A percentile compares a stretch with the other conserved stretches of the same genome.
phyloP scores from a whole-genome alignment of 2,888 invertebrate species.

The Sinotaia quadrata region DNA sequence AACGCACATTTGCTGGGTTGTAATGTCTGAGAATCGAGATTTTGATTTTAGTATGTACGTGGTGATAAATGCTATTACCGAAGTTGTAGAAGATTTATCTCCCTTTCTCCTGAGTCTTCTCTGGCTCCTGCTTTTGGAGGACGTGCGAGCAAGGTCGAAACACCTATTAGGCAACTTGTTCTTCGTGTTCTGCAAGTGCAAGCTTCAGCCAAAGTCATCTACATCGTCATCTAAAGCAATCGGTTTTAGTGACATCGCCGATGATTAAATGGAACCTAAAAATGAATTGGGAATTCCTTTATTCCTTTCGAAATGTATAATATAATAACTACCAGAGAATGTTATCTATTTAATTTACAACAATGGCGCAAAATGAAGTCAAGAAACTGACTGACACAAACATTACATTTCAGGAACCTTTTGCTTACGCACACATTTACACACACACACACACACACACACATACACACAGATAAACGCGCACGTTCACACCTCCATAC shows the following conservation, averaged over 20 bases:
- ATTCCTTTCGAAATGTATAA: no score
- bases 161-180: neutral
- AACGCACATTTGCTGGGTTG: neutral
- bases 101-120: neutral
- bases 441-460: neutral
- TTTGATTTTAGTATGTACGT: neutral
- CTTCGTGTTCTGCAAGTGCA: no score
- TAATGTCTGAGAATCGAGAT: no score
- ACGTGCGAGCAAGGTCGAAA: neutral
- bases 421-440: neutral
- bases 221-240: no score
- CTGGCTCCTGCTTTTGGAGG: neutral
- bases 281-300: no score
- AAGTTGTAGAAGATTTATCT: neutral
- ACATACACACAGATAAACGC: constrained; percentile 11
- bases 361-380: neutral
- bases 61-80: neutral
- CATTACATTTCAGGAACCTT: no score
- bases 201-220: no score
- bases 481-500: constrained; percentile 6
- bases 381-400: neutral
- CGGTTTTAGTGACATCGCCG: no score
- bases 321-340: no score
- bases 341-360: no score
- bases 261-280: no score